phyloP scores from a whole-genome alignment of 2,888 invertebrate species.

The Plemyria rubiginata region DNA sequence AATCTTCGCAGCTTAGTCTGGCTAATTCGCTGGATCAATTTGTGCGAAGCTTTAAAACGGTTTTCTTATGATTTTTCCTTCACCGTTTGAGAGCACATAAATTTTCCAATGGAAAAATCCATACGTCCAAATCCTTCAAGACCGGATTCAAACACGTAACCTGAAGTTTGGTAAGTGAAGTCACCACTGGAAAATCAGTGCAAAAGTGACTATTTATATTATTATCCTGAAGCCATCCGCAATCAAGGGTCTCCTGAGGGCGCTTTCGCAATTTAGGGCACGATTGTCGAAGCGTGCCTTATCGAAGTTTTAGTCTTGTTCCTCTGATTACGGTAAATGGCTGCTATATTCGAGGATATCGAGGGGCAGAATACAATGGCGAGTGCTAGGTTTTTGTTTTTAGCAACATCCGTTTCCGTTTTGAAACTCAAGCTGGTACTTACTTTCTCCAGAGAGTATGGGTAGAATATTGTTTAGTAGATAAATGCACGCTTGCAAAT shows the following conservation, averaged over 20 bases:
- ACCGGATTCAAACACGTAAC: too few relatives aligned
- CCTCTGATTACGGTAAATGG: slow-evolving; percentile 59
- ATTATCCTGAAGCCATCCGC: slow-evolving; percentile 37
- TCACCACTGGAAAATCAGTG: background rate
- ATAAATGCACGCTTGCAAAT: too few relatives aligned
- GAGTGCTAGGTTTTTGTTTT: slow-evolving; percentile 6
- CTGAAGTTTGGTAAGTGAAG: too few relatives aligned
- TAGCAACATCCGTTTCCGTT: slow-evolving; percentile 22
- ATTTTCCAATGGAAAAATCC: too few relatives aligned
- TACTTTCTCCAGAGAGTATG: background rate
- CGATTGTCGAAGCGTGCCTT: slow-evolving; percentile 64
- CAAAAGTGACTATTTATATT: slow-evolving; percentile 21
- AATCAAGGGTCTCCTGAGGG: slow-evolving; percentile 43
- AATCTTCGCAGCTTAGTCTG: too few relatives aligned
- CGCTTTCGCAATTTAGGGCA: slow-evolving; percentile 50
- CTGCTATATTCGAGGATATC: slow-evolving; percentile 45
- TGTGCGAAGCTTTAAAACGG: too few relatives aligned
- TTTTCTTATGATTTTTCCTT: too few relatives aligned
- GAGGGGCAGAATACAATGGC: slow-evolving; percentile 33
- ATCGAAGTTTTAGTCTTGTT: slow-evolving; percentile 52
- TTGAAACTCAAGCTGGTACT: background rate
- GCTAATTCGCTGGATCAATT: too few relatives aligned
- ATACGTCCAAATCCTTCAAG: too few relatives aligned
- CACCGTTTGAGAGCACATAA: too few relatives aligned
- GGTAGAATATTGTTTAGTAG: too few relatives aligned